These are phyloP conservation scores for Himalopsyche anomala DNA, from an alignment of 2,888 invertebrate genomes.

Conservation along the genomic window DNA sequence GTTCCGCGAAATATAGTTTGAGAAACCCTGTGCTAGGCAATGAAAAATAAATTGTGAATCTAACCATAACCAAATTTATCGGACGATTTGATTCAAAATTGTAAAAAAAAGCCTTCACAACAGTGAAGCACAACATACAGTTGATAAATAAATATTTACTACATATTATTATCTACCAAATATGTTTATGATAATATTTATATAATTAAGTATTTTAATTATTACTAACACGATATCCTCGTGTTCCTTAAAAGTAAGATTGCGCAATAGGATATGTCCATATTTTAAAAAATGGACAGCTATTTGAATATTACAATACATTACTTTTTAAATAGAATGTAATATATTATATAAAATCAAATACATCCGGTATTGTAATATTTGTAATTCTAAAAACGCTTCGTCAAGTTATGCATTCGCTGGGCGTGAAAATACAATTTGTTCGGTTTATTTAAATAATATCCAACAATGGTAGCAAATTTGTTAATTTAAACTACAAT, in stretches of 20 bases:
- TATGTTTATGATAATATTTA: background rate
- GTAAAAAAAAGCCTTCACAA: too few species aligned
- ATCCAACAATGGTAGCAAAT: background rate
- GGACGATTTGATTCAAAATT: too few species aligned
- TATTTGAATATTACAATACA: slow-evolving; percentile 6
- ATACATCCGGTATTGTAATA: background rate
- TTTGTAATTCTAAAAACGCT: slow-evolving; percentile 29
- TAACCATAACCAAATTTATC: too few species aligned
- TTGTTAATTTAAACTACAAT: background rate
- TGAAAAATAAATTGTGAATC: too few species aligned
- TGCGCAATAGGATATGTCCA: background rate
- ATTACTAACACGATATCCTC: background rate
- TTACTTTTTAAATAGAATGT: background rate
- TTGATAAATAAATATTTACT: background rate
- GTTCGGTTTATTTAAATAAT: slow-evolving; percentile 3
- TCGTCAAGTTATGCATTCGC: background rate
- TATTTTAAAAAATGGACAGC: background rate
- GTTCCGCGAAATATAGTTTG: too few species aligned
- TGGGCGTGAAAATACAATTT: slow-evolving; percentile 13
- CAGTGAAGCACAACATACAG: too few species aligned
- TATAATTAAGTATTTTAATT: background rate
- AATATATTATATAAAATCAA: background rate
- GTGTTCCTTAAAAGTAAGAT: background rate
- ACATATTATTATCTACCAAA: background rate
- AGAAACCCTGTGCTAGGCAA: too few species aligned